Evolutionary conservation across 1,140 invertebrate genomes (phyloP).

Genomic region (Proctacanthus coquilletti): DNA sequence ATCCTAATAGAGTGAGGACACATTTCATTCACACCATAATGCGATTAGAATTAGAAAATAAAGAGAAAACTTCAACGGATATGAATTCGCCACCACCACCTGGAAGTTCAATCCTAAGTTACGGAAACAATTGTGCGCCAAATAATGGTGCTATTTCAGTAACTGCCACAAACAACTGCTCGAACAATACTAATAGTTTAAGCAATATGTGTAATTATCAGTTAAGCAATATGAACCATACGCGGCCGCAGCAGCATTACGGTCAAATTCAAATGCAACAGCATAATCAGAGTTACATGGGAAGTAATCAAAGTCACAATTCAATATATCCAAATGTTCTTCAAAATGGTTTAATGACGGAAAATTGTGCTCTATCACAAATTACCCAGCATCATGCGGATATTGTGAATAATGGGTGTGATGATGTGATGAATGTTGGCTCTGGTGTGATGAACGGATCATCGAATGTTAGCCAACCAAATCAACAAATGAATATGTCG

Average conservation of each 20-base stretch:
- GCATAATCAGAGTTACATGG: not conserved
- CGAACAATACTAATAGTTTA: not conserved
- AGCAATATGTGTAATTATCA: not conserved
- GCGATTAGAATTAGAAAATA: slow-evolving; percentile 82
- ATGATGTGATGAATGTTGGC: too few relatives aligned
- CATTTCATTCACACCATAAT: slow-evolving; percentile 96
- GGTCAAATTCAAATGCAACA: slow-evolving; percentile 2
- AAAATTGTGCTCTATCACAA: too few relatives aligned
- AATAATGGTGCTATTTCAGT: not conserved
- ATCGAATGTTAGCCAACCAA: too few relatives aligned
- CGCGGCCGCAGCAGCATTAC: slow-evolving; percentile 6
- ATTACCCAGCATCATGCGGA: too few relatives aligned
- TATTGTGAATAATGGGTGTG: too few relatives aligned
- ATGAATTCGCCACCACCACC: slow-evolving; percentile 14
- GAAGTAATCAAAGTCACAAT: too few relatives aligned
- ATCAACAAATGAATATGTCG: too few relatives aligned
- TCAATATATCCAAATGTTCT: too few relatives aligned
- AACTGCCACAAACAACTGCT: not conserved
- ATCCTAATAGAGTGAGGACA: slow-evolving; percentile 86
- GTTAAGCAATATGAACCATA: not conserved
- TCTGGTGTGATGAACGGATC: too few relatives aligned
- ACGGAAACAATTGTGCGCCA: slow-evolving; percentile 3
- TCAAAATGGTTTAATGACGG: too few relatives aligned
- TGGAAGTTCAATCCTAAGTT: slow-evolving; percentile 10
- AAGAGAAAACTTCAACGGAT: slow-evolving; percentile 35